Base-by-base conservation (phyloP, 2,113 vertebrate genomes). In the Lates calcarifer region DNA sequence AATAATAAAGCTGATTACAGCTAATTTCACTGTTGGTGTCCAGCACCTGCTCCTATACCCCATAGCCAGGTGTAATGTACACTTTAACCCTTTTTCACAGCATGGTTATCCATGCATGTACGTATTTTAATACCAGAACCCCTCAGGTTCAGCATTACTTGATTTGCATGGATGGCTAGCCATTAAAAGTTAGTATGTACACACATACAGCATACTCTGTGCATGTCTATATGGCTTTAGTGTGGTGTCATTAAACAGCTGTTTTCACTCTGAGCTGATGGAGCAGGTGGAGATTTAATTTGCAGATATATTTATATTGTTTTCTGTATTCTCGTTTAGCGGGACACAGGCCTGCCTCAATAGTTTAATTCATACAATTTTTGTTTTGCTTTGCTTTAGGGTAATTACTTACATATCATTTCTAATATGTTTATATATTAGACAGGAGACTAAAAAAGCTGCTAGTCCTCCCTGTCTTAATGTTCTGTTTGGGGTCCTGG, bases 221-320 rank as follows among this genome's bases (percentile, higher is more conserved):
- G 39, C 20, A 11, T 62, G 35, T 39, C 3, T 3, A 41, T 20
- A 22, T 39, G 22, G 8, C 24, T 43, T 66, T 29, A 26, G 41
- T 13, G 45, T 13, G 43, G 64, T n/a, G 14, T 31, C 64, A 66
- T 31, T 6, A 49, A 24, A 72, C 68, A 72, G 77, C 18, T 66
- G 24, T 66, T 37, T 49, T 51, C 5, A 15, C 28, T 79, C 11
- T 71, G 45, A 49, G n/a, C 28, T 41, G 33, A 51, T 60, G 6
- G 13, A 71, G 37, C 73, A 67, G 15, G 24, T 39, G 55, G 24
- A 47, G 26, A 35, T 64, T 39, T 39, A 26, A 71, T 26, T n/a
- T n/a, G n/a, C n/a, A n/a, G n/a, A n/a, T n/a, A n/a, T n/a, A n/a
- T n/a, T n/a, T n/a, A 17, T 53, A 41, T 56, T n/a, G 28, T 3